Evolutionary conservation across 2,797 vertebrate species (phyloP), one percentile per base, ranked within the genome.

Genomic region (Danio jaintianensis): DNA sequence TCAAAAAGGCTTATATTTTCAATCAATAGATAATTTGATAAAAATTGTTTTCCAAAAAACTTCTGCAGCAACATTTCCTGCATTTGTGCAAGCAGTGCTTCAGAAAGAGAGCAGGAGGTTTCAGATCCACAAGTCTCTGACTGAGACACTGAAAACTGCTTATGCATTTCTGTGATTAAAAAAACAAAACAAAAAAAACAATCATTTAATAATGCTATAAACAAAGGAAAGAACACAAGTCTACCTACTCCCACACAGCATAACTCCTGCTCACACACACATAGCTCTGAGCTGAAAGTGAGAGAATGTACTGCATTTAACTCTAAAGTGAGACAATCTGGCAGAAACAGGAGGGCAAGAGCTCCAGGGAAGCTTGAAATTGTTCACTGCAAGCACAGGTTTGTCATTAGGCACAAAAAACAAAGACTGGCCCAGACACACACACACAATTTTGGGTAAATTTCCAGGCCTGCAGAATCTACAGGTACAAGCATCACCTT

Each of bases 251-350:
- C 55, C 64, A 63, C 64, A 70, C 56, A 63, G 58, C 67, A 48
- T 13, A 53, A 42, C 47, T 71, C 12, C 15, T 63, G 47, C 48
- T 50, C 18, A 66, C 38, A 53, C 36, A 12, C 56, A 45, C 70
- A 70, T 68, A 69, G 45, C 75, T 42, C 38, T 53, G 56, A 50
- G 13, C 45, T 7, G 53, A 15, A 56, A 61, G 6, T 9, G 48
- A 70, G 56, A 83, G 11, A 40, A 42, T 20, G 3, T 40, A 47
- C 48, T 20, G 48, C 13, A 43, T 63, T 61, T 40, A 52, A 45
- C 36, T 67, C 15, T 63, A 48, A 78, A 78, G 68, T 52, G 61
- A 73, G 70, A 83, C 75, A 74, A 74, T 78, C 67, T 64, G 81
- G 43, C 18, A 66, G 29, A 59, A 59, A 48, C n/a, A 45, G 53